phyloP scores from a whole-genome alignment of 2,888 invertebrate species.

The Amiota minor region DNA sequence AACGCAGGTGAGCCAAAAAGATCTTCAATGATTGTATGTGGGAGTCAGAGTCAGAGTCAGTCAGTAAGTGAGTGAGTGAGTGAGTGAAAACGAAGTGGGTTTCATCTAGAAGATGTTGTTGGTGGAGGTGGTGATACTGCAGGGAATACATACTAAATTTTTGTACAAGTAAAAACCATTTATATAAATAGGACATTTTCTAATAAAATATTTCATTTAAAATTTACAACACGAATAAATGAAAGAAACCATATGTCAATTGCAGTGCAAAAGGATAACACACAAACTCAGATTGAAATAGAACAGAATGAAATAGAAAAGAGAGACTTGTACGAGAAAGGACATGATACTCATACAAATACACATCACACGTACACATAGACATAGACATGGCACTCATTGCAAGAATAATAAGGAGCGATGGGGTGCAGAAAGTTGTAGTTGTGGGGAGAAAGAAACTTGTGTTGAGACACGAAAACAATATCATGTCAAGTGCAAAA shows the following conservation, averaged over 20 bases:
- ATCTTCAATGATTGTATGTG: not conserved
- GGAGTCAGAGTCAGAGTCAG: not conserved
- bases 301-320: too few species aligned
- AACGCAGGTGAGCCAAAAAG: conserved; percentile 5
- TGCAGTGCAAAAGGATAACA: conserved; percentile 46
- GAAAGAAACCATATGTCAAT: conserved; percentile 68
- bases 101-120: too few species aligned
- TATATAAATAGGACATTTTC: conserved; percentile 52
- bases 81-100: too few species aligned
- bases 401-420: too few species aligned
- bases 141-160: not conserved
- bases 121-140: not conserved
- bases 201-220: conserved; percentile 66
- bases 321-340: not conserved
- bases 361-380: not conserved
- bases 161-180: conserved; percentile 45
- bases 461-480: conserved; percentile 46
- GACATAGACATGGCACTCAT: conserved; percentile 2
- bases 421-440: not conserved
- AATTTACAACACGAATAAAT: conserved; percentile 58
- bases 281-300: conserved; percentile 17
- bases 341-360: conserved; percentile 16
- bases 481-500: conserved; percentile 68
- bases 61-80: too few species aligned
- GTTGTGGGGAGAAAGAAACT: conserved; percentile 26